These are phyloP conservation scores for Ichneumon xanthorius DNA, from an alignment of 2,888 invertebrate species.

Conservation along the genomic window DNA sequence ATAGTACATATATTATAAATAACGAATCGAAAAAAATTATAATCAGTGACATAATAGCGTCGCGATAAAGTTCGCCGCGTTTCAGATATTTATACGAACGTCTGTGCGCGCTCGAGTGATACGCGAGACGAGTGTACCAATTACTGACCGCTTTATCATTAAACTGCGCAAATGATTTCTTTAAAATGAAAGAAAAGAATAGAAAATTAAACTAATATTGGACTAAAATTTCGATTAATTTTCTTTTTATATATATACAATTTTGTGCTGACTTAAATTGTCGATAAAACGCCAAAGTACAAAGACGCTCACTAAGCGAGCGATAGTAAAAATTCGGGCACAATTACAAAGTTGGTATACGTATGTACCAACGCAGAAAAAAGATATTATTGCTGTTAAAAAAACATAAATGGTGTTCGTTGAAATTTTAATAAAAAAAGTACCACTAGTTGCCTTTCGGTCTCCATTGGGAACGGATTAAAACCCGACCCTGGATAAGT, in stretches of 20 bases:
- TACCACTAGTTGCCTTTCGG: slow-evolving; percentile 13
- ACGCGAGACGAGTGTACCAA: slow-evolving; percentile 1
- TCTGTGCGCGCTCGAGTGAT: slow-evolving; percentile 1
- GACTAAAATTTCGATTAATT: background rate
- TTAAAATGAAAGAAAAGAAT: background rate
- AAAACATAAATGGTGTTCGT: background rate
- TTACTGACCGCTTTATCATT: background rate
- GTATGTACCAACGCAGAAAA: background rate
- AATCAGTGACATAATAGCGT: slow-evolving; percentile 40
- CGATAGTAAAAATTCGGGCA: background rate
- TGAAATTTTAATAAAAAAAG: slow-evolving; percentile 2
- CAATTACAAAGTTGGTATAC: background rate
- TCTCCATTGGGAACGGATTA: background rate
- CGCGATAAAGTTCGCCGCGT: slow-evolving; percentile 25
- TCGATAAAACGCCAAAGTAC: background rate
- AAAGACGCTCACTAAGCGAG: background rate
- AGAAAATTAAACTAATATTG: background rate
- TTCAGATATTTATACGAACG: slow-evolving; percentile 33
- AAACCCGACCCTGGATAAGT: background rate
- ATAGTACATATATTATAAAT: slow-evolving; percentile 35
- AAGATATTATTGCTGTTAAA: background rate
- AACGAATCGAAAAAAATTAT: background rate
- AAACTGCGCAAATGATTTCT: background rate
- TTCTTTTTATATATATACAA: background rate
- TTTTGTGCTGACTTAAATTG: background rate